phyloP scores from a whole-genome alignment of 2,888 invertebrate species.

The Caenorhabditis sp. region DNA sequence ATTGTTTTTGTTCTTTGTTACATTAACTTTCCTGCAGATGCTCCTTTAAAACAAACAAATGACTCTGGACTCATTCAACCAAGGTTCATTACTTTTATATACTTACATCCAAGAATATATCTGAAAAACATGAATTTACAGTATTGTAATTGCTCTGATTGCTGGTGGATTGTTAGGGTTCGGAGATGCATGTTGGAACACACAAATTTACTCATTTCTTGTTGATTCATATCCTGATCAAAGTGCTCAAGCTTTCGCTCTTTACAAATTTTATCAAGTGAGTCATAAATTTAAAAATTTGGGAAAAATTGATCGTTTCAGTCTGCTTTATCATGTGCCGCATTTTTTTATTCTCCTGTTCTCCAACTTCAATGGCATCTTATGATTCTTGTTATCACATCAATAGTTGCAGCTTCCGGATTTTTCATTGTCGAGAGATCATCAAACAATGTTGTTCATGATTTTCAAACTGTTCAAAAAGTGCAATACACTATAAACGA shows the following conservation, averaged over 20 bases:
- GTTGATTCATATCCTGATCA: conserved; percentile 87
- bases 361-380: conserved; percentile 73
- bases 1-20: conserved; percentile 73
- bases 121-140: no score
- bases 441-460: conserved; percentile 2
- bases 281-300: neutral
- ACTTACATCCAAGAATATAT: neutral
- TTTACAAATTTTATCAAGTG: conserved; percentile 92
- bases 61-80: conserved; percentile 75
- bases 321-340: conserved; percentile 72
- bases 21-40: conserved; percentile 72
- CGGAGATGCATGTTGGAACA: conserved; percentile 97
- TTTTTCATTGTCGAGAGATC: conserved; percentile 34
- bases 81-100: conserved; percentile 9
- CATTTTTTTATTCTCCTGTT: conserved; percentile 72
- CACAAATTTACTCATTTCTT: conserved; percentile 86
- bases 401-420: conserved; percentile 50
- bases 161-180: conserved; percentile 92
- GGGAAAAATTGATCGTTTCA: conserved; percentile 50
- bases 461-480: neutral
- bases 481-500: neutral
- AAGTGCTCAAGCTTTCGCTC: conserved; percentile 88
- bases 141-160: conserved; percentile 80
- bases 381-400: conserved; percentile 70
- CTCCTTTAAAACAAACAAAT: conserved; percentile 78